Evolutionary conservation across 2,113 vertebrate genomes (phyloP), one percentile per base, ranked within the genome.

Genomic region (Potamarius usumacintae): DNA sequence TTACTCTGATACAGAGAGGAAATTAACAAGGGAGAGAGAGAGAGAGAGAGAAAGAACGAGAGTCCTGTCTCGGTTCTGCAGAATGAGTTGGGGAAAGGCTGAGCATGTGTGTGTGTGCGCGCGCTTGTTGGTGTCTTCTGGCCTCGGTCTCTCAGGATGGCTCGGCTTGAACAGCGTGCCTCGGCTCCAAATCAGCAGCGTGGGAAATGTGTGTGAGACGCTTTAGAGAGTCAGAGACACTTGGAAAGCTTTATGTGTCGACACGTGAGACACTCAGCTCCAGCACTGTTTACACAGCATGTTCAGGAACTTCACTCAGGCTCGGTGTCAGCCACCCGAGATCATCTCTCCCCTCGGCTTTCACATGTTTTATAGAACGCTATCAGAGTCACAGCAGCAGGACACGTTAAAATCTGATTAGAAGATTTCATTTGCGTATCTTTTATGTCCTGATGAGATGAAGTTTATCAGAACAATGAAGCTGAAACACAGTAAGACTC

Each of bases 1-100:
- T 82, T 82, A 60, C 80, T 53, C 57, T 42, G 10, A 63, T 20
- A 82, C 27, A 82, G 58, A 82, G 30, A 82, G 58, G 30, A 48
- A 63, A 62, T 62, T 34, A 82, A 11, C 22, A 58, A 63, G 55
- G 10, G 58, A 42, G 57, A 48, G 81, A 83, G 7, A 63, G 81
- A 83, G 58, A 7, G 60, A 17, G 30, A 82, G 57, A 82, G 53
- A 58, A 10, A 76, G 48, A 76, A 12, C 1, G 20, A 50, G 72
- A 50, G 18, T 1, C n/a, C 77, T 18, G 77, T 34, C 53, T 20
- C 1, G 27, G 50, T n/a, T 52, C 50, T 78, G 76, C 25, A 55
- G 6, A 78, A 78, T 53, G 12, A 55, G 12, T 25, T 52, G 48
- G 65, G 65, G n/a, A 67, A 67, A 27, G 65, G 60, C 60, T 5